These are phyloP conservation scores for Acanthacorydalis orientalis DNA, from an alignment of 2,888 invertebrate genomes.

Conservation along the genomic window DNA sequence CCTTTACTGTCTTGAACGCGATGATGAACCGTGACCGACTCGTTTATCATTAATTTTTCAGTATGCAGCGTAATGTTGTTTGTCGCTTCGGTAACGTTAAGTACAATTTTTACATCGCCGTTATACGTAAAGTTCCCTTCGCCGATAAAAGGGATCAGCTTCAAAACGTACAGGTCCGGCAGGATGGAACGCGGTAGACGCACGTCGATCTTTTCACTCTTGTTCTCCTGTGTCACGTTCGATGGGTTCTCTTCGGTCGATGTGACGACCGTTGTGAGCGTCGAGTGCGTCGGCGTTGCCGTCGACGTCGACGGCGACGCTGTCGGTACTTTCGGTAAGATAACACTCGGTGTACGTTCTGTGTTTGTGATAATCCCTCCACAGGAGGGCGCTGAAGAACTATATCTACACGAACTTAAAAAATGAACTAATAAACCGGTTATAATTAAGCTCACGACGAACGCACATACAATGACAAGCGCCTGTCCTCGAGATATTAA, in stretches of 20 bases:
- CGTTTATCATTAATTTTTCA: constrained; percentile 45
- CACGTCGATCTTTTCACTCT: constrained; percentile 30
- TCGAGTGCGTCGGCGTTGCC: background rate
- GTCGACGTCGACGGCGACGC: background rate
- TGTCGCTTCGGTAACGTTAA: constrained; percentile 43
- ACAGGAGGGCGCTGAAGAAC: background rate
- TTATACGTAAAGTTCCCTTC: constrained; percentile 65
- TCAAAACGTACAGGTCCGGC: constrained; percentile 52
- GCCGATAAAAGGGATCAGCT: constrained; percentile 52
- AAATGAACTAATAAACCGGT: constrained; percentile 61
- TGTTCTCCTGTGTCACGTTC: background rate
- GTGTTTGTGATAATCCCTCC: background rate
- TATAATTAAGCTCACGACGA: constrained; percentile 46
- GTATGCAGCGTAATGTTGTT: constrained; percentile 59
- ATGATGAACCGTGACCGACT: background rate
- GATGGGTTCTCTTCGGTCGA: background rate
- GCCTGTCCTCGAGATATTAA: constrained; percentile 36
- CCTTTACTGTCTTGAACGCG: too few species aligned
- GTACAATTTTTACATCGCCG: constrained; percentile 46
- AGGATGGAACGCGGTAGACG: constrained; percentile 49
- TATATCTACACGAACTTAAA: constrained; percentile 46
- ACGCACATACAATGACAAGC: constrained; percentile 38
- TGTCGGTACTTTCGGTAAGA: background rate
- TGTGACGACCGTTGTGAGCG: background rate
- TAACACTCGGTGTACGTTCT: background rate